Evolutionary conservation across 2,888 invertebrate species (phyloP).

Genomic region (Plebejus argus): DNA sequence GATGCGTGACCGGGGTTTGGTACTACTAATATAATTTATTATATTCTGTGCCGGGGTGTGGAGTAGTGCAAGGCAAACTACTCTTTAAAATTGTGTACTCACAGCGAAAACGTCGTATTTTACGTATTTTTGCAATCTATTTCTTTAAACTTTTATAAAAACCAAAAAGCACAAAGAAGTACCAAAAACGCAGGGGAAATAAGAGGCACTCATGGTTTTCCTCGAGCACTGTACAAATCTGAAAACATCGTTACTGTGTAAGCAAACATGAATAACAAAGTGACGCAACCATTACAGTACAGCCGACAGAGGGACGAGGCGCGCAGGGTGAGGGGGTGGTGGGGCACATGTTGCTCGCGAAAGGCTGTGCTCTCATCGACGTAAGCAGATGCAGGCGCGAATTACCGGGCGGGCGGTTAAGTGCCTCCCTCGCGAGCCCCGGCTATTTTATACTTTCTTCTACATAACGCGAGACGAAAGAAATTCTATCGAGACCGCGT

Average conservation of each 20-base stretch:
- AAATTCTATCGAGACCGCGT: neutral
- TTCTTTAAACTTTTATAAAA: neutral
- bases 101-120: neutral
- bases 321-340: neutral
- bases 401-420: constrained; percentile 28
- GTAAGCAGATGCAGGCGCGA: constrained; percentile 18
- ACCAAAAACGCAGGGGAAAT: neutral
- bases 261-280: neutral
- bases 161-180: neutral
- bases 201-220: neutral
- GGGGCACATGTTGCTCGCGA: constrained; percentile 5
- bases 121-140: neutral
- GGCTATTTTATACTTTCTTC: constrained; percentile 32
- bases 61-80: too few relatives aligned
- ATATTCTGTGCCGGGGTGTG: too few relatives aligned
- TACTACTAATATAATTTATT: too few relatives aligned
- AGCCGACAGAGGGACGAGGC: neutral
- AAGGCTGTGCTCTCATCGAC: neutral
- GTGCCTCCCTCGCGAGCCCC: constrained; percentile 29
- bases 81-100: too few relatives aligned
- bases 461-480: neutral
- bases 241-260: neutral
- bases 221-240: neutral
- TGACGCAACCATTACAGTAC: neutral
- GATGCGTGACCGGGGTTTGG: too few relatives aligned